These are phyloP conservation scores for Crotalus tigris DNA, from an alignment of 2,113 vertebrate species.

Conservation along the genomic window DNA sequence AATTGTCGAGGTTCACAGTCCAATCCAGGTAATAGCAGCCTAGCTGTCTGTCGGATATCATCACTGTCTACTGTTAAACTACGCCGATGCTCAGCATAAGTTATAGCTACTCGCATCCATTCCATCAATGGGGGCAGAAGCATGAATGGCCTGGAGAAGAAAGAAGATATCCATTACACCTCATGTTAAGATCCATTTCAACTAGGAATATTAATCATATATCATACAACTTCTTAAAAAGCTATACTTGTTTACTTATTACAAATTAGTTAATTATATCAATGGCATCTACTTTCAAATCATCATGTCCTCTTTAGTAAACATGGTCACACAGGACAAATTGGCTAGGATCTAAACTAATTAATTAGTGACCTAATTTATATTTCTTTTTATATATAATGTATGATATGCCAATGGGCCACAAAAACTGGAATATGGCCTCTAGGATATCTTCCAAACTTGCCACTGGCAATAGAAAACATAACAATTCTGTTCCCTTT, in stretches of 20 bases:
- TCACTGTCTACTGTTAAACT: conserved; percentile 93
- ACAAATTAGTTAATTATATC: background rate
- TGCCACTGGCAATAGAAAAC: background rate
- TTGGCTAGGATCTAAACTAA: background rate
- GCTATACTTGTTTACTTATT: background rate
- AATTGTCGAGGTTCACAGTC: conserved; percentile 95
- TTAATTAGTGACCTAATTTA: background rate
- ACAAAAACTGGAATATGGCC: background rate
- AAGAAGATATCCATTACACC: accelerated
- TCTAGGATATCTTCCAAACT: background rate
- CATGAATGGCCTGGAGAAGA: conserved; percentile 84
- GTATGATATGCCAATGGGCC: background rate
- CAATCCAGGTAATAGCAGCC: conserved; percentile 89
- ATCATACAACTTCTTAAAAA: background rate
- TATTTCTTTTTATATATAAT: background rate
- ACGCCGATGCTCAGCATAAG: conserved; percentile 92
- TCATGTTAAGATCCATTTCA: accelerated
- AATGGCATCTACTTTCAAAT: background rate
- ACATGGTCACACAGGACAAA: background rate
- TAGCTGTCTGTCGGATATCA: conserved; percentile 90
- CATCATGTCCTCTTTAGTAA: background rate
- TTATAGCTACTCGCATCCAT: conserved; percentile 97
- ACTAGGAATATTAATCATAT: accelerated
- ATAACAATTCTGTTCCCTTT: background rate
- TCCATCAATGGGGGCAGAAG: conserved; percentile 95